Evolutionary conservation across 2,113 vertebrate species (phyloP).

Genomic region (Scomber colias): DNA sequence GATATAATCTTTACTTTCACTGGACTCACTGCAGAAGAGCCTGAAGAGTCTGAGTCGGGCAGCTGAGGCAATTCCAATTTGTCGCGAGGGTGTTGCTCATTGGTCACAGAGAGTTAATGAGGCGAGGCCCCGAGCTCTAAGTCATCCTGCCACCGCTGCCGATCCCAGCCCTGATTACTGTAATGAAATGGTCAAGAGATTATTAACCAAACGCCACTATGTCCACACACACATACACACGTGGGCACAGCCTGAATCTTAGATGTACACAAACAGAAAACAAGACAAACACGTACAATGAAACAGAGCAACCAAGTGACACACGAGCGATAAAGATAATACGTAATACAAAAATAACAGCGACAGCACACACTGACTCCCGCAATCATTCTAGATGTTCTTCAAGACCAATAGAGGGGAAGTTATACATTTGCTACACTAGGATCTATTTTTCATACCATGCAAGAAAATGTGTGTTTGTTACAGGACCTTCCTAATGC

Average conservation of each 20-base stretch:
- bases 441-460: not conserved
- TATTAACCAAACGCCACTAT: slow-evolving; percentile 85
- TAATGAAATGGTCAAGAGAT: slow-evolving; percentile 88
- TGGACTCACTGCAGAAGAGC: slow-evolving; percentile 27
- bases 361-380: slow-evolving; percentile 1
- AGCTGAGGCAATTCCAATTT: slow-evolving; percentile 86
- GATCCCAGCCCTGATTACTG: slow-evolving; percentile 87
- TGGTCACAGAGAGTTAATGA: slow-evolving; percentile 87
- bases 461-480: not conserved
- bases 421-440: not conserved
- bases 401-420: not conserved
- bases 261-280: slow-evolving; percentile 30
- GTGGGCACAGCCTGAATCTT: slow-evolving; percentile 53
- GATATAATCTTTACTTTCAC: slow-evolving; percentile 50
- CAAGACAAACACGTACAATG: slow-evolving; percentile 47
- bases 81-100: slow-evolving; percentile 74
- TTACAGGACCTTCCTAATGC: not conserved
- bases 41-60: slow-evolving; percentile 47
- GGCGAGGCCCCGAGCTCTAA: slow-evolving; percentile 83
- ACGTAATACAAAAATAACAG: slow-evolving; percentile 20
- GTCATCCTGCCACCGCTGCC: slow-evolving; percentile 86
- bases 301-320: slow-evolving; percentile 38
- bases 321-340: slow-evolving; percentile 43
- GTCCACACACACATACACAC: slow-evolving; percentile 20
- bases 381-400: slow-evolving; percentile 12